A percentile compares a stretch with the other conserved stretches of the same genome.
Conservation (phyloP, 2,888 invertebrate species). For the Smittia sp. region DNA sequence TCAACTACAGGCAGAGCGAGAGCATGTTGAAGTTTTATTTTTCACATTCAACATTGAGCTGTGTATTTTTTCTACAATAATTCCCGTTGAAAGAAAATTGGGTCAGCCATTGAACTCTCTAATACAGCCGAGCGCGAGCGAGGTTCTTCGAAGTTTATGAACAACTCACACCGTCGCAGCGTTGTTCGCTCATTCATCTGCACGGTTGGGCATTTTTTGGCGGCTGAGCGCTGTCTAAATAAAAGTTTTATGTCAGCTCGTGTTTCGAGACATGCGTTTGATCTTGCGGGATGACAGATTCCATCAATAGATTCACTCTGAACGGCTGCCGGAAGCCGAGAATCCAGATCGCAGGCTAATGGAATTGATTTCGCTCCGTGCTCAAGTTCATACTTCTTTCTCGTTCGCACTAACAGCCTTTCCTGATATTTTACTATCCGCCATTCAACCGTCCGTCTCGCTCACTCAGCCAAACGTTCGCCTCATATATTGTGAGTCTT, state of each 20-base stretch:
- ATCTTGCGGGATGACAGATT: too few species aligned
- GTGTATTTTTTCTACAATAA: constrained; percentile 36
- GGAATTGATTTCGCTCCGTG: constrained; percentile 2
- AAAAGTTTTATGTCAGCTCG: constrained; percentile 1
- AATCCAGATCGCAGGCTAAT: too few species aligned
- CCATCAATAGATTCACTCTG: too few species aligned
- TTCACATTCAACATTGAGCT: constrained; percentile 17
- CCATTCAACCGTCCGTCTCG: constrained; percentile 4
- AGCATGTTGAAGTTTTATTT: constrained; percentile 28
- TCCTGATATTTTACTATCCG: constrained; percentile 6
- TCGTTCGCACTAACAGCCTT: not conserved
- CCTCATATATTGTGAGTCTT: not conserved
- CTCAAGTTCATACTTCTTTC: constrained; percentile 11
- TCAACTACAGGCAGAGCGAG: constrained; percentile 17
- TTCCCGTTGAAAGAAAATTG: constrained; percentile 41
- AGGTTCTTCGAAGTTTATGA: constrained; percentile 40
- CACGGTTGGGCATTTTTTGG: constrained; percentile 2
- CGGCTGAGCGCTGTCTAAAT: not conserved
- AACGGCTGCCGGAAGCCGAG: too few species aligned
- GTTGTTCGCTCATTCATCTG: not conserved
- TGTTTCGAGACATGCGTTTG: too few species aligned
- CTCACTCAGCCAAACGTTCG: not conserved
- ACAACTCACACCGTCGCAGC: constrained; percentile 27
- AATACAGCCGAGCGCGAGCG: constrained; percentile 23
- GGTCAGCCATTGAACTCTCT: constrained; percentile 41